Evolutionary conservation across 2,113 vertebrate species (phyloP).

Genomic region (Phylloscopus whistleri): DNA sequence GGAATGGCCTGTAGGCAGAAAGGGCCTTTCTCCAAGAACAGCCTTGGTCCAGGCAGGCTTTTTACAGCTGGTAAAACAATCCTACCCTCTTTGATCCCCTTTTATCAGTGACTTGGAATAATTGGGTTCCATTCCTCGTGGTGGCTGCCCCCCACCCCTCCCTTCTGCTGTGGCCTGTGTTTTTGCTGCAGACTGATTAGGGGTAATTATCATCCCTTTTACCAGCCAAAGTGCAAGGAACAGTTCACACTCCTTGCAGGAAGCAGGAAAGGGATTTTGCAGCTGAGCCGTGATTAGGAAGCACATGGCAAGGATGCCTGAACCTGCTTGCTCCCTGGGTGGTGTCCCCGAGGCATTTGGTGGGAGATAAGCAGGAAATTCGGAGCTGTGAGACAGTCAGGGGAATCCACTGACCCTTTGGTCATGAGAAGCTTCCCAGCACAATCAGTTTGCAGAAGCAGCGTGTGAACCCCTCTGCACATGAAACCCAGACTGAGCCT

Average conservation of each 20-base stretch:
- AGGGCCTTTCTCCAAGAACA: neutral
- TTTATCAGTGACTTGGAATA: slow-evolving; percentile 49
- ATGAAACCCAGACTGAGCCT: neutral
- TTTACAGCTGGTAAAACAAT: neutral
- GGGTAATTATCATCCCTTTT: slow-evolving; percentile 45
- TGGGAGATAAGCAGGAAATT: neutral
- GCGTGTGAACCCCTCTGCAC: neutral
- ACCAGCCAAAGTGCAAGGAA: slow-evolving; percentile 17
- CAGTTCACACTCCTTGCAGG: slow-evolving; percentile 26
- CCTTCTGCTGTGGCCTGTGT: neutral
- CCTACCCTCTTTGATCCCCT: neutral
- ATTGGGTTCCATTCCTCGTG: neutral
- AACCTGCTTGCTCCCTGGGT: neutral
- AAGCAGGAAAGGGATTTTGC: slow-evolving; percentile 9
- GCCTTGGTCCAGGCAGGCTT: neutral
- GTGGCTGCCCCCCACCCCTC: neutral
- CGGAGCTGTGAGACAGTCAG: neutral
- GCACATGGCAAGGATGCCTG: neutral
- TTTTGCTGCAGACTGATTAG: slow-evolving; percentile 37
- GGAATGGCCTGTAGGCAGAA: neutral
- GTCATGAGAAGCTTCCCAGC: neutral
- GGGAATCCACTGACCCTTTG: neutral
- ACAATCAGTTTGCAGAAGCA: neutral
- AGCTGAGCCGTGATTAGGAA: slow-evolving; percentile 15
- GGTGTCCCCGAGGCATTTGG: neutral